These are phyloP conservation scores for Sphenodon punctatus DNA, from an alignment of 2,797 vertebrate genomes.

Conservation along the genomic window DNA sequence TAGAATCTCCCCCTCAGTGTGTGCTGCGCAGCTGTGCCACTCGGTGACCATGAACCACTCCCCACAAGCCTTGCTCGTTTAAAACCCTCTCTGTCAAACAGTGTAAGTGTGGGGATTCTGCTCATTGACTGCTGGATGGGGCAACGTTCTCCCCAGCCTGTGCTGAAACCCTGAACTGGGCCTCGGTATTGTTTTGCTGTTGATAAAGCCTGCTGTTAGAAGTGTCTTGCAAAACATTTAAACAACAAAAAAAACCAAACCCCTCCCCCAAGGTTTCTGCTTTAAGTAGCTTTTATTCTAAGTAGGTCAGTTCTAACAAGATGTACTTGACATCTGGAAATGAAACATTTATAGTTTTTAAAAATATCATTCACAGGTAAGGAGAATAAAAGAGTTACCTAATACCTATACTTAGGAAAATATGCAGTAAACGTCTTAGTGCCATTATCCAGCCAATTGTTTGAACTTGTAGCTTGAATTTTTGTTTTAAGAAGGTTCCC, in stretches of 20 bases:
- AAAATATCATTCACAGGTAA: not conserved
- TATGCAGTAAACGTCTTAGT: not conserved
- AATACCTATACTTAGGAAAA: not conserved
- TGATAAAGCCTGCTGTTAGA: not conserved
- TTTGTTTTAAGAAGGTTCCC: not conserved
- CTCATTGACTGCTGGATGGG: too few species aligned
- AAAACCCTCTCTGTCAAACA: too few species aligned
- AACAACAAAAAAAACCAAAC: too few species aligned
- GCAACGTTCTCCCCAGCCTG: too few species aligned
- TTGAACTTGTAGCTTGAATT: not conserved
- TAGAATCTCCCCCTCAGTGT: too few species aligned
- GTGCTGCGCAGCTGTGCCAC: too few species aligned
- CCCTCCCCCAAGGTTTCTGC: not conserved
- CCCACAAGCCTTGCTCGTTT: too few species aligned
- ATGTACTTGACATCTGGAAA: not conserved
- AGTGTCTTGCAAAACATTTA: not conserved
- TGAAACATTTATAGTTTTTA: not conserved
- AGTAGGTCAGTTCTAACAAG: accelerated
- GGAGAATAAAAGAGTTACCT: not conserved
- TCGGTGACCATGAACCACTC: too few species aligned
- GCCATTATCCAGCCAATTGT: not conserved
- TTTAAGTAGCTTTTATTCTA: not conserved
- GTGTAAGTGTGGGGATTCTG: too few species aligned
- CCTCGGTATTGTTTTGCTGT: not conserved
- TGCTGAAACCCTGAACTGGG: too few species aligned